Evolutionary conservation across 2,113 vertebrate species (phyloP), one percentile per base, ranked within the genome.

Genomic region (Zapornia atra): DNA sequence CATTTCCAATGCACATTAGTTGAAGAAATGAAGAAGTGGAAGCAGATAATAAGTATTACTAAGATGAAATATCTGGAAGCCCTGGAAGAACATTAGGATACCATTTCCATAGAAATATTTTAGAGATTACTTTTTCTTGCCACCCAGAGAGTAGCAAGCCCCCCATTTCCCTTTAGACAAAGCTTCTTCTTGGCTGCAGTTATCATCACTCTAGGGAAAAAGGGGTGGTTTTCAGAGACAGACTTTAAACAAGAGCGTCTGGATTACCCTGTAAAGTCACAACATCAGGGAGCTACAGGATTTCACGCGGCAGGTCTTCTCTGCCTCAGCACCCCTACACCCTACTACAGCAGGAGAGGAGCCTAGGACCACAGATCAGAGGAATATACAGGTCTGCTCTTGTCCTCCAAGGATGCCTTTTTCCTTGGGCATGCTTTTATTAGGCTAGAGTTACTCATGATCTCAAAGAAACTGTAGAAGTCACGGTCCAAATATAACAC

Each of bases 1-100:
- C 53, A 81, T 66, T 97, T 95, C 93, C 42, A 82, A 94, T 8
- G 48, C 76, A 78, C 57, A 50, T 90, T 88, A 88, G 60, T 15
- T 93, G 38, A 60, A 90, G 70, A 90, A 95, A 93, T 1, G 54
- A 85, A 91, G 69, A 81, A 85, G 54, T 24, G 80, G 63, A 82
- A 77, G 50, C 50, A 86, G 78, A 82, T 79, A 96, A 82, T 69
- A 87, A 53, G 38, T 85, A 85, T 69, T 69, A 69, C 60, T 89
- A 75, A 89, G 83, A 57, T 33, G 20, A 26, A 91, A 91, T 92
- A 94, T 82, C 86, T 66, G 87, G 66, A 53, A 38, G 36, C 57
- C 57, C 78, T 92, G 54, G 73, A 92, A 87, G 73, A 87, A 57
- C 86, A 38, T 76, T 1, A 72, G 79, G 79, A 90, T 91, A 87